Percentiles rank a stretch among this genome's conserved stretches.
These are phyloP conservation scores for Phyllotreta cruciferae DNA, from an alignment of 2,888 invertebrate genomes.

Conservation along the genomic window DNA sequence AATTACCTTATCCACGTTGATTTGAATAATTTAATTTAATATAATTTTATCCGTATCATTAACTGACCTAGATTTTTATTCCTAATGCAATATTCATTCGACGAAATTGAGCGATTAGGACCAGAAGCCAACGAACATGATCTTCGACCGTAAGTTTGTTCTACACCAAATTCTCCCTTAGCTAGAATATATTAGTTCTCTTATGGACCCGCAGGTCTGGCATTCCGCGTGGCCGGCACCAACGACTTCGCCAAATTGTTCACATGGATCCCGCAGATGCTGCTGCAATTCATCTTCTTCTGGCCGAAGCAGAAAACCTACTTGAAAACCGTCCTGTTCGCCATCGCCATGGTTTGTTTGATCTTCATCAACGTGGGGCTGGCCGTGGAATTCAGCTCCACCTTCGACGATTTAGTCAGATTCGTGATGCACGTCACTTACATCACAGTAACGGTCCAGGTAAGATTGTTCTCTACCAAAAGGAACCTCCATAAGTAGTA, in stretches of 20 bases:
- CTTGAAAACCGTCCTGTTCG: background rate
- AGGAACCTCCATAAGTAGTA: background rate
- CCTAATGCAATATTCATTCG: no score
- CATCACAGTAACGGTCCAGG: background rate
- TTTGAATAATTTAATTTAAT: no score
- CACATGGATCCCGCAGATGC: constrained; percentile 11
- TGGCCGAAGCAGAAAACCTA: constrained; percentile 10
- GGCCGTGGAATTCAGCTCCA: background rate
- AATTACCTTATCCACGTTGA: no score
- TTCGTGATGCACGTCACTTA: background rate
- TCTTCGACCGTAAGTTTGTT: no score
- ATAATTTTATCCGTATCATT: no score
- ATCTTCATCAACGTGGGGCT: constrained; percentile 9
- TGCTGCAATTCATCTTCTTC: constrained; percentile 4
- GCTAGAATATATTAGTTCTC: no score
- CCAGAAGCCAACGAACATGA: no score
- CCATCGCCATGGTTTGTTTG: background rate
- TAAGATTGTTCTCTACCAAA: background rate
- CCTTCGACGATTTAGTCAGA: constrained; percentile 4
- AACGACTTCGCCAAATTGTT: constrained; percentile 11
- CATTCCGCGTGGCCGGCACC: background rate
- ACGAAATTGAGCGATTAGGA: no score
- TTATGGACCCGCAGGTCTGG: constrained; percentile 4
- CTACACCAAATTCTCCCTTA: background rate
- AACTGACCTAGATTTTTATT: no score